Evolutionary conservation across 2,113 vertebrate species (phyloP), one percentile per base, ranked within the genome.

Genomic region (Albula goreensis): DNA sequence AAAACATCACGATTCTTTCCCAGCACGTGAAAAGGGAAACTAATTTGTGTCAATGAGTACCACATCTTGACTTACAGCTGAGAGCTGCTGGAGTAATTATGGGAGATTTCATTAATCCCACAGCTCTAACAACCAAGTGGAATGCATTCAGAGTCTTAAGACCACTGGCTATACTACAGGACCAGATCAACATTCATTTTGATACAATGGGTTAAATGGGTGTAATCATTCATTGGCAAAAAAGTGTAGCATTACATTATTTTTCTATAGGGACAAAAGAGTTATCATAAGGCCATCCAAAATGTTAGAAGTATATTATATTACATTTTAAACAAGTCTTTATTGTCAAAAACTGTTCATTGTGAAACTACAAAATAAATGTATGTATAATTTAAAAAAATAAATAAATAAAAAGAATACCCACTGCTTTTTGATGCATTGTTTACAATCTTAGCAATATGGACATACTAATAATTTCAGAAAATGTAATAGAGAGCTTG

Each of bases 71-170:
- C n/a, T 81, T 81, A 25, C 22, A 56, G 80, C 22, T 31, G 50
- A 22, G 50, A 49, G 52, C 41, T 25, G 31, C n/a, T 5, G 15
- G 81, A 85, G n/a, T 85, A 80, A 90, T 90, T 85, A 87, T 0
- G 19, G 81, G 85, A 89, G 85, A 88, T 91, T 90, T 90, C 6
- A 88, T 88, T 90, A 90, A 92, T 90, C 85, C 81, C 74, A 56
- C 9, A 80, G 19, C 48, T 17, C 53, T 81, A 63, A 41, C 51
- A 79, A 79, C 70, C n/a, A 31, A 88, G 51, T 41, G 48, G 50
- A 85, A 84, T 82, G 80, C 2, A 19, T 22, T 10, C 22, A 74
- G n/a, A 25, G 19, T 31, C 60, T 49, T 52, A 53, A 48, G 70
- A 15, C 5, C 50, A 77, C 25, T 31, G 10, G n/a, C 70, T 74